Evolutionary conservation across 2,888 invertebrate genomes (phyloP).

Genomic region (Marasmarcha lunaedactyla): DNA sequence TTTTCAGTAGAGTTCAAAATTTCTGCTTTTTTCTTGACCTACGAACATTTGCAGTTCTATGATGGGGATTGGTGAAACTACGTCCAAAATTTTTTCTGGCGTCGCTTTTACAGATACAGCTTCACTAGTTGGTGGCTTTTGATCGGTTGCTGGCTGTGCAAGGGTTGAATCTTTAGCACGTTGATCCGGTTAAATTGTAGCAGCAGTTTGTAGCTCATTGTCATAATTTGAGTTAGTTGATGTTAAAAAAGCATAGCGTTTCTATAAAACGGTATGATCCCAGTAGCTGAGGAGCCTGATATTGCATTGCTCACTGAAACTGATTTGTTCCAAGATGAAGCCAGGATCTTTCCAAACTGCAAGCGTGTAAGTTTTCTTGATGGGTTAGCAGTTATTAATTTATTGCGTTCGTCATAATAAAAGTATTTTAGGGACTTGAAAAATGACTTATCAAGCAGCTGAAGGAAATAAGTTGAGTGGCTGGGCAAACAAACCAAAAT

Average conservation of each 20-base stretch:
- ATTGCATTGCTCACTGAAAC: no score
- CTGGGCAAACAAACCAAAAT: no score
- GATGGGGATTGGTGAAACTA: slow-evolving; percentile 7
- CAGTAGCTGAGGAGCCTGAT: no score
- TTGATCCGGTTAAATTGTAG: slow-evolving; percentile 8
- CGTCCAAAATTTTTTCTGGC: slow-evolving; percentile 6
- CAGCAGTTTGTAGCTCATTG: slow-evolving; percentile 6
- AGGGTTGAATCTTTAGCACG: slow-evolving; percentile 5
- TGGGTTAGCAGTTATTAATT: no score
- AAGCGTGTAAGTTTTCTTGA: no score
- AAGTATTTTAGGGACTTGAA: no score
- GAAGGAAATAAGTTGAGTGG: no score
- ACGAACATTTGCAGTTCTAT: slow-evolving; percentile 8
- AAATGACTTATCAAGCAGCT: no score
- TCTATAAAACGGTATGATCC: no score
- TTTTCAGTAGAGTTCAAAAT: slow-evolving; percentile 10
- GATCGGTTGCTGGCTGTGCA: slow-evolving; percentile 7
- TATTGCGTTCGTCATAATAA: no score
- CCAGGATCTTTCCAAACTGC: no score
- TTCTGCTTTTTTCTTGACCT: slow-evolving; percentile 8
- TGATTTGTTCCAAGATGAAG: no score
- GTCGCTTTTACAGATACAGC: slow-evolving; percentile 4
- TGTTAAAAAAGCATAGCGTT: background rate
- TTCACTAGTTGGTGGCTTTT: slow-evolving; percentile 9
- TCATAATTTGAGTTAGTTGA: slow-evolving; percentile 6